phyloP scores from a whole-genome alignment of 2,113 vertebrate species.

The Cercocebus atys region DNA sequence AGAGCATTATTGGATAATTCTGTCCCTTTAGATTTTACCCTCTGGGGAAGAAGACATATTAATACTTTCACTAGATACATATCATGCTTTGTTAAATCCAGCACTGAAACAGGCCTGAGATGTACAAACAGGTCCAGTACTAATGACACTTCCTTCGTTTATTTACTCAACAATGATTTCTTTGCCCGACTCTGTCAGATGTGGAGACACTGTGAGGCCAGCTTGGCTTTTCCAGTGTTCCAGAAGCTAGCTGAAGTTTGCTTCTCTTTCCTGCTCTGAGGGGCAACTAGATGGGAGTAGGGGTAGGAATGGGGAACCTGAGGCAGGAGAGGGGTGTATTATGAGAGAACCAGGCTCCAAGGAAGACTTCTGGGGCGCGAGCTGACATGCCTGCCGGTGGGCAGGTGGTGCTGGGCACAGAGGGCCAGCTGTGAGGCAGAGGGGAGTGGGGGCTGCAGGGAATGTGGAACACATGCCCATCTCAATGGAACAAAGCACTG shows the following conservation, averaged over 20 bases:
- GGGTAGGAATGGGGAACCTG: neutral
- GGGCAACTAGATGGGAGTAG: neutral
- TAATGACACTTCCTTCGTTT: neutral
- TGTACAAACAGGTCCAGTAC: too few species aligned
- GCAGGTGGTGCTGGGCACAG: neutral
- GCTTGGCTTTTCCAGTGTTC: neutral
- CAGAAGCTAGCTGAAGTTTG: neutral
- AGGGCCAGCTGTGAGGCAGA: neutral
- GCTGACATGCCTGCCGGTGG: accelerated
- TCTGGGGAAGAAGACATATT: neutral
- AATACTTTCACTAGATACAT: neutral
- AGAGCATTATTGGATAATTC: neutral
- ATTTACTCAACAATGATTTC: neutral
- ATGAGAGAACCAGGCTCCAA: neutral
- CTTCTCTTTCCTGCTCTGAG: neutral
- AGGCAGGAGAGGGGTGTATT: neutral
- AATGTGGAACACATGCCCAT: accelerated
- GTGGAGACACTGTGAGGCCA: neutral
- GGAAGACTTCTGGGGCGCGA: neutral
- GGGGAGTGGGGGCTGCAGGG: neutral
- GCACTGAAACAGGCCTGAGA: neutral
- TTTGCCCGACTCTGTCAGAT: neutral
- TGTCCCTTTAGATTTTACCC: neutral
- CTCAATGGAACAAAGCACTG: neutral
- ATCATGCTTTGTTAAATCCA: neutral